Base-by-base conservation (phyloP, 1,140 invertebrate species). In the Asbolus verrucosus region DNA sequence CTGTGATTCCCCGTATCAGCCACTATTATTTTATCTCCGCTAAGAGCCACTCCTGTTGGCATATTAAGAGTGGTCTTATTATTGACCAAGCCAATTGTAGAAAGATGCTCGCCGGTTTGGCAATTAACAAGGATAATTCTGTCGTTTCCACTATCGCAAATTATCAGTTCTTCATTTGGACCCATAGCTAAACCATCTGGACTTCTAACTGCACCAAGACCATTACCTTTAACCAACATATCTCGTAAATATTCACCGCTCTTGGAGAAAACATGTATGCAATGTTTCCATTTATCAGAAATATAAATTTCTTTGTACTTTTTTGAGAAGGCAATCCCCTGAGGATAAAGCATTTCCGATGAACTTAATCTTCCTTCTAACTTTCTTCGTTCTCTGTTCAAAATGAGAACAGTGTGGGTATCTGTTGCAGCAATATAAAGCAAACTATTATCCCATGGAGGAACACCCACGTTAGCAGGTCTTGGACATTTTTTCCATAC, bases 81-180 rank as follows among this genome's bases (percentile, higher is more conserved):
- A 69, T 77, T 2, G 33, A 76, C 76, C 8, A 84, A 79, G 1
- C 84, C 84, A 21, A 84, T 80, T 46, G 81, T 81, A 27, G 82
- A 79, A 0, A 83, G 76, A 61, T 81, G 82, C 75, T 82, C 78
- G 0, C 84, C 85, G 1, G 73, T 73, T 16, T 83, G 80, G 0
- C 82, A 76, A 75, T 85, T 78, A 1, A 86, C 72, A 8, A 86
- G 77, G 77, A 89, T 84, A 8, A 90, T 81, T 66, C 90, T 82
- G 76, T 92, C 88, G 74, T 92, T 92, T 31, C 90, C 91, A 70
- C 91, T 92, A 78, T 94, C 92, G 61, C 89, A 91, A 1, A 93
- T 86, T 33, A 86, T 83, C 14, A 88, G 85, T 4, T 83, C 78
- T 16, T 86, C 85, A 65, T 82, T 82, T 18, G 82, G 78, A 72